Conservation (phyloP, 2,888 invertebrate genomes). For the Pseudococcus viburni region DNA sequence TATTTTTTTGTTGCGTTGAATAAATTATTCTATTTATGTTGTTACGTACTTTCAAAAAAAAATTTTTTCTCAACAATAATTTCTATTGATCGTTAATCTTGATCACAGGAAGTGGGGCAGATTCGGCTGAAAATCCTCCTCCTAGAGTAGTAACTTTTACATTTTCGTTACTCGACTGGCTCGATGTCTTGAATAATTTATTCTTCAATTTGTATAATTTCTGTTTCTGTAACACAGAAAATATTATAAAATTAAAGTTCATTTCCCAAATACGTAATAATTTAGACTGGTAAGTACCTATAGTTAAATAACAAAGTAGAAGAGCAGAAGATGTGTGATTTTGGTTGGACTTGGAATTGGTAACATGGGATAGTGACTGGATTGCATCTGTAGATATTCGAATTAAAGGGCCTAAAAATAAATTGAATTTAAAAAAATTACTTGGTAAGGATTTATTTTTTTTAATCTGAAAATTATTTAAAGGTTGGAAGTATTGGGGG, state of each 20-base stretch:
- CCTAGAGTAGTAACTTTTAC: slow-evolving; percentile 30
- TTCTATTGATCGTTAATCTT: slow-evolving; percentile 36
- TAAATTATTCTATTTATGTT: slow-evolving; percentile 53
- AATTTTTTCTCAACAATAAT: neutral
- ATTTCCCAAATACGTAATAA: neutral
- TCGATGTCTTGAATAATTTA: neutral
- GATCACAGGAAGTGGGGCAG: slow-evolving; percentile 29
- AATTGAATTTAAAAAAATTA: no score
- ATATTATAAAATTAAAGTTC: neutral
- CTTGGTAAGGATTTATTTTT: no score
- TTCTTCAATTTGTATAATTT: slow-evolving; percentile 54
- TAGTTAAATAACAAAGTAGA: no score
- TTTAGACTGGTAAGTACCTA: no score
- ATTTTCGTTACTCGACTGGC: neutral
- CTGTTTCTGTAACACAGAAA: slow-evolving; percentile 55
- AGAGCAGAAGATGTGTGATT: no score
- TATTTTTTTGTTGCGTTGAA: slow-evolving; percentile 54
- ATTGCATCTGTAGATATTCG: no score
- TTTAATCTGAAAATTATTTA: no score
- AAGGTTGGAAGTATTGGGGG: no score
- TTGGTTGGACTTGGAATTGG: neutral
- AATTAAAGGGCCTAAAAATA: no score
- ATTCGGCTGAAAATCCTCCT: slow-evolving; percentile 53
- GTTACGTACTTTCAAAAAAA: neutral
- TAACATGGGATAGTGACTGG: neutral